Evolutionary conservation across 2,888 invertebrate species (phyloP).

Genomic region (Thereva unica): DNA sequence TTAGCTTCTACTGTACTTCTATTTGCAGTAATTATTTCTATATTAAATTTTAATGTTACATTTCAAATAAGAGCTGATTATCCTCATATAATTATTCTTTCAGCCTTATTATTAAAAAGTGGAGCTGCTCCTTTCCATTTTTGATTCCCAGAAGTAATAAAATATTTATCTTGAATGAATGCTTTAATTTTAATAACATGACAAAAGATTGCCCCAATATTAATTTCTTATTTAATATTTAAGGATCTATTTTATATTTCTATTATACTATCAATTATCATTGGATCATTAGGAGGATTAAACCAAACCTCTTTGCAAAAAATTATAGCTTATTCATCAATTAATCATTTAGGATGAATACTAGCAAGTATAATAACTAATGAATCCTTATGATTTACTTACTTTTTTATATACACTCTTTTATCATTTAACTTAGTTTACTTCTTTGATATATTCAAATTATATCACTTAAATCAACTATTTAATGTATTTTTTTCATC

Average conservation of each 20-base stretch:
- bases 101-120: slow-evolving; percentile 61
- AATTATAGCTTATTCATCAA: slow-evolving; percentile 67
- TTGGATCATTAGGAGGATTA: slow-evolving; percentile 61
- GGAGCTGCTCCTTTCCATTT: slow-evolving; percentile 65
- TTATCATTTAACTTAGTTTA: slow-evolving; percentile 59
- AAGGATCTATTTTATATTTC: slow-evolving; percentile 58
- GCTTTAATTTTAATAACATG: slow-evolving; percentile 64
- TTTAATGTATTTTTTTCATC: slow-evolving; percentile 55
- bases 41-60: slow-evolving; percentile 49
- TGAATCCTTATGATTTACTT: slow-evolving; percentile 60
- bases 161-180: slow-evolving; percentile 64
- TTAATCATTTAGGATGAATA: slow-evolving; percentile 68
- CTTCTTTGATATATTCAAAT: slow-evolving; percentile 60
- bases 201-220: slow-evolving; percentile 68
- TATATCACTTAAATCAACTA: slow-evolving; percentile 62
- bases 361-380: slow-evolving; percentile 58
- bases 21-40: slow-evolving; percentile 57
- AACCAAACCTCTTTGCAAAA: slow-evolving; percentile 64
- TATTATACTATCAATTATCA: slow-evolving; percentile 57
- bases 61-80: slow-evolving; percentile 46
- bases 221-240: slow-evolving; percentile 60
- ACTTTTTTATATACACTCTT: slow-evolving; percentile 59
- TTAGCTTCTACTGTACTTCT: slow-evolving; percentile 63
- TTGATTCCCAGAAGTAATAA: slow-evolving; percentile 65
- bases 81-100: slow-evolving; percentile 56